These are phyloP conservation scores for Motacilla alba DNA, from an alignment of 2,113 vertebrate genomes.

Conservation along the genomic window DNA sequence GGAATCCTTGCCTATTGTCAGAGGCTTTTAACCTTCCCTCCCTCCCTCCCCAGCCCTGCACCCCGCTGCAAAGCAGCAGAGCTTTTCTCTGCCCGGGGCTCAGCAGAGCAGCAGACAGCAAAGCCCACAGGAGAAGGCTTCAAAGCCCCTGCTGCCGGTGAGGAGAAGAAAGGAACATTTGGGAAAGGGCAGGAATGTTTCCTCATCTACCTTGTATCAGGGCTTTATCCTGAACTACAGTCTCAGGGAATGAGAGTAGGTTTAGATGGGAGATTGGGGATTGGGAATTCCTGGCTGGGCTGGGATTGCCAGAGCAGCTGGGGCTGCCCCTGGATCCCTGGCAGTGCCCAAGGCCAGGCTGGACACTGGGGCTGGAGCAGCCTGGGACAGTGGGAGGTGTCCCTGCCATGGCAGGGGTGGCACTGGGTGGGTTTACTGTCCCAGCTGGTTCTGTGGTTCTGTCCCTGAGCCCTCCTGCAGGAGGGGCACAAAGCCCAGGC, in stretches of 20 bases:
- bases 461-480: no score
- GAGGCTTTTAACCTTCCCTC: background rate
- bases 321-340: no score
- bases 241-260: accelerated
- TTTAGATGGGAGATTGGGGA: background rate
- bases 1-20: background rate
- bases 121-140: background rate
- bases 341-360: no score
- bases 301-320: no score
- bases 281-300: no score
- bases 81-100: background rate
- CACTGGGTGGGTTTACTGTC: background rate
- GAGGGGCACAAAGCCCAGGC: no score
- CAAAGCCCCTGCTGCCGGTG: background rate
- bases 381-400: no score
- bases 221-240: background rate
- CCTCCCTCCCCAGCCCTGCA: background rate
- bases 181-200: background rate
- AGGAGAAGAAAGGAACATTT: background rate
- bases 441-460: background rate
- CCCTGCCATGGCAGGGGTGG: background rate
- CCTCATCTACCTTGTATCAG: accelerated
- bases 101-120: background rate
- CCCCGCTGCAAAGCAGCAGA: background rate
- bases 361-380: no score